A percentile compares a stretch with the other conserved stretches of the same genome.
Evolutionary conservation across 2,888 invertebrate genomes (phyloP).

Genomic region (Gibbula magus): DNA sequence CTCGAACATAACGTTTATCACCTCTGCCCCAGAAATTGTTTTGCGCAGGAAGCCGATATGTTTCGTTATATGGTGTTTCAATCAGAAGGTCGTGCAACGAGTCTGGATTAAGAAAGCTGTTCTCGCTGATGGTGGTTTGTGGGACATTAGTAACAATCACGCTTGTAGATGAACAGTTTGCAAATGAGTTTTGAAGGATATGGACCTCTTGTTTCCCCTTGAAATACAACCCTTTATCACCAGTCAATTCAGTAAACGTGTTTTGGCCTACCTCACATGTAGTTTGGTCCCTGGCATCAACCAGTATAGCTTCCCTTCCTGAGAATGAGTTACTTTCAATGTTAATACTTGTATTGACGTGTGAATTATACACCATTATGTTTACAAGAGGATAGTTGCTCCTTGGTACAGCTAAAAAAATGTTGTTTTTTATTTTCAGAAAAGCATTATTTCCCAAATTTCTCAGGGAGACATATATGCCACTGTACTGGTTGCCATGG

Average conservation of each 20-base stretch:
- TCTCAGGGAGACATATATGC: background rate
- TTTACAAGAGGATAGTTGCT: no score
- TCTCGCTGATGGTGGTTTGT: constrained; percentile 28
- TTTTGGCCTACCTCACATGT: background rate
- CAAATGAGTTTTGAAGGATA: background rate
- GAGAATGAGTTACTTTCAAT: no score
- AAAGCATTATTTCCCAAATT: no score
- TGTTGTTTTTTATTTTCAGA: no score
- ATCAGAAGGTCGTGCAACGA: constrained; percentile 33
- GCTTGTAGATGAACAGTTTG: constrained; percentile 3
- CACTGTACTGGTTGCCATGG: background rate
- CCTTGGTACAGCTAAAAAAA: no score
- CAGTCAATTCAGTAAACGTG: background rate
- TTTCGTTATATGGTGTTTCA: background rate
- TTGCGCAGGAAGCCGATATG: background rate
- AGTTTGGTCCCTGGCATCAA: background rate
- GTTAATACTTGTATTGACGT: no score
- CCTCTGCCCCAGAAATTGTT: background rate
- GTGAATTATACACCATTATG: no score
- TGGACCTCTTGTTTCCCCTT: background rate
- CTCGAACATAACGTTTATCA: background rate
- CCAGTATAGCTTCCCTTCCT: no score
- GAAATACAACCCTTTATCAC: background rate
- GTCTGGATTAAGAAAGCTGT: constrained; percentile 37
- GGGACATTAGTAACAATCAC: background rate